These are phyloP conservation scores for Cacoxenus indagator DNA, from an alignment of 2,888 invertebrate genomes.

Conservation along the genomic window DNA sequence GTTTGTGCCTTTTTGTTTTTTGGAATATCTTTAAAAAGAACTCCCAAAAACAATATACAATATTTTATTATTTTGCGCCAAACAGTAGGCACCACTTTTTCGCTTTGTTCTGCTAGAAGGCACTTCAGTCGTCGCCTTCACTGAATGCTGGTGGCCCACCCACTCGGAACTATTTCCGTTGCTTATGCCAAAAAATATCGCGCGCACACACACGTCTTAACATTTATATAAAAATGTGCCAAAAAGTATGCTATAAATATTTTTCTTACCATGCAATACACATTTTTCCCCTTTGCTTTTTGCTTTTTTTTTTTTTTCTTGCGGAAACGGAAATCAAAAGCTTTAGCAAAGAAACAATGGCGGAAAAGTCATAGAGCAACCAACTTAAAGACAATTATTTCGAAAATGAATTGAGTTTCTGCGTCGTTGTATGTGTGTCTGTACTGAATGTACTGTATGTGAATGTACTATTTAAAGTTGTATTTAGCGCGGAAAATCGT, in stretches of 20 bases:
- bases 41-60: constrained; percentile 37
- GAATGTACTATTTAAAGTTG: not conserved
- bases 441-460: not conserved
- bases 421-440: not conserved
- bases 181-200: not conserved
- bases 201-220: constrained; percentile 4
- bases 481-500: not conserved
- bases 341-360: not conserved
- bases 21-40: not conserved
- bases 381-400: constrained; percentile 3
- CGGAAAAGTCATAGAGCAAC: not conserved
- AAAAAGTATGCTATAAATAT: not conserved
- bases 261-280: not conserved
- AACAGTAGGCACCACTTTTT: constrained; percentile 62
- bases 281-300: not conserved
- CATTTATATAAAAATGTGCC: constrained; percentile 1
- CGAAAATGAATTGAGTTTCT: not conserved
- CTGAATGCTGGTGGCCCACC: not conserved
- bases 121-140: not conserved
- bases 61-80: constrained; percentile 59
- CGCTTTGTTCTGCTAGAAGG: constrained; percentile 34
- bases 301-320: too few relatives aligned
- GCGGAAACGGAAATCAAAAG: constrained; percentile 3
- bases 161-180: not conserved
- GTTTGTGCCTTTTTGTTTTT: not conserved